Percentiles rank a stretch among this genome's conserved stretches.
Evolutionary conservation across 2,113 vertebrate genomes (phyloP).

Genomic region (Oceanodroma tethys): DNA sequence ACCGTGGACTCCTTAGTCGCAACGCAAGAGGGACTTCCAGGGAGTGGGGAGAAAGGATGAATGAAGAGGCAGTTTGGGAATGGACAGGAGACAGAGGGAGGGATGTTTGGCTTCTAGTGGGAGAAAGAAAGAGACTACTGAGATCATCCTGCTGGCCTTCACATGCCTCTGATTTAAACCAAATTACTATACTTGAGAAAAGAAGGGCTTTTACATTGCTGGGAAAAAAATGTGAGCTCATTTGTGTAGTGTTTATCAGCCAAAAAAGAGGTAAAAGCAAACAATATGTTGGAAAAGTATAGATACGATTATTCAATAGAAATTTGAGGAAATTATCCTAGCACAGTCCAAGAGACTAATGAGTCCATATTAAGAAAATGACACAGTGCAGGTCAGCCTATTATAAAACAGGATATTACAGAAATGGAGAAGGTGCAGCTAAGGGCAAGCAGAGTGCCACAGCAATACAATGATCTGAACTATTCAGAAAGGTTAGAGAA

Average conservation of each 20-base stretch:
- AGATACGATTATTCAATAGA: conserved; percentile 57
- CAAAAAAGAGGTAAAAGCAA: conserved; percentile 29
- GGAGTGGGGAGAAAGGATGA: neutral
- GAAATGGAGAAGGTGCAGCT: conserved; percentile 41
- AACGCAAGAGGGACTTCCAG: neutral
- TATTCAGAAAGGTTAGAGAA: conserved; percentile 42
- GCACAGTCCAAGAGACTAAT: conserved; percentile 47
- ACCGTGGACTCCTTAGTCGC: fast-evolving
- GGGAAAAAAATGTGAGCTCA: neutral
- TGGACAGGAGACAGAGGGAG: neutral
- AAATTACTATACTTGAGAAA: neutral
- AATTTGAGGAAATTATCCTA: conserved; percentile 53
- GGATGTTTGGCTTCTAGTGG: neutral
- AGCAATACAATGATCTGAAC: neutral
- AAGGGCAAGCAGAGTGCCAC: conserved; percentile 25
- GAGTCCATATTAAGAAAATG: conserved; percentile 33
- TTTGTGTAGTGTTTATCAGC: conserved; percentile 44
- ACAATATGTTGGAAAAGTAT: conserved; percentile 28
- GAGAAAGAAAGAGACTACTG: neutral
- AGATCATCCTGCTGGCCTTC: neutral
- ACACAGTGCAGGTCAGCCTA: conserved; percentile 15
- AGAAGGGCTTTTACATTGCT: neutral
- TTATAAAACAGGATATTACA: conserved; percentile 65
- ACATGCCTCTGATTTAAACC: neutral
- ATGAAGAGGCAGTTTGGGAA: neutral